Conservation (phyloP, 2,888 invertebrate genomes). For the Hirtodrosophila histrioides region DNA sequence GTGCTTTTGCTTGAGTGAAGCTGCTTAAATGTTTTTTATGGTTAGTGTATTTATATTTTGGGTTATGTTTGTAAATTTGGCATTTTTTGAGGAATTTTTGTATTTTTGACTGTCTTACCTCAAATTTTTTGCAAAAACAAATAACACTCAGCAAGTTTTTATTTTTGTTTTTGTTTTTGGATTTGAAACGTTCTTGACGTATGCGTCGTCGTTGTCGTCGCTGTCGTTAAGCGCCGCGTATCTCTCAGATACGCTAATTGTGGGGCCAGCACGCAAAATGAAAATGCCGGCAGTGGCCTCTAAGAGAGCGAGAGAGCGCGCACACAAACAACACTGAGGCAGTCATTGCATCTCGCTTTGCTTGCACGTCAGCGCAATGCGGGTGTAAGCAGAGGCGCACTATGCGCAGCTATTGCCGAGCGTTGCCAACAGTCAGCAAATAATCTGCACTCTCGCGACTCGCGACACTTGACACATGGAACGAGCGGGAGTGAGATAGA, state of each 20-base stretch:
- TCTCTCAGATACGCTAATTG: conserved; percentile 57
- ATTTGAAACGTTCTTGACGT: conserved; percentile 39
- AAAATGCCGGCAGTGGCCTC: conserved; percentile 69
- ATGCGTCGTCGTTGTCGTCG: conserved; percentile 37
- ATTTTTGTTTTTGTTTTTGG: conserved; percentile 25
- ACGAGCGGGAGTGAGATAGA: conserved; percentile 15
- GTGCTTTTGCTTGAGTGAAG: conserved; percentile 2
- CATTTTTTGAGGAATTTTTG: neutral
- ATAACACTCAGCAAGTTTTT: conserved; percentile 24
- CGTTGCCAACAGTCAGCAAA: conserved; percentile 46
- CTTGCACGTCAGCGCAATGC: conserved; percentile 14
- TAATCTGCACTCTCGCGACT: conserved; percentile 32
- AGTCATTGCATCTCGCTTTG: conserved; percentile 52
- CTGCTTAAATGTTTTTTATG: neutral
- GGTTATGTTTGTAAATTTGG: neutral
- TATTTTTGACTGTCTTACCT: too few species aligned
- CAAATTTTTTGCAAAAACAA: conserved; percentile 34
- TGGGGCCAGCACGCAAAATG: conserved; percentile 59
- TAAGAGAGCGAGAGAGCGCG: conserved; percentile 32
- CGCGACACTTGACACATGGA: conserved; percentile 51
- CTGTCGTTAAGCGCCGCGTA: conserved; percentile 53
- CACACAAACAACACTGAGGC: conserved; percentile 24
- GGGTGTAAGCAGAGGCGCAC: conserved; percentile 49
- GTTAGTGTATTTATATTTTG: neutral
- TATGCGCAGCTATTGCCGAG: conserved; percentile 33